These are phyloP conservation scores for Gerris lacustris DNA, from an alignment of 2,888 invertebrate species.

Conservation along the genomic window DNA sequence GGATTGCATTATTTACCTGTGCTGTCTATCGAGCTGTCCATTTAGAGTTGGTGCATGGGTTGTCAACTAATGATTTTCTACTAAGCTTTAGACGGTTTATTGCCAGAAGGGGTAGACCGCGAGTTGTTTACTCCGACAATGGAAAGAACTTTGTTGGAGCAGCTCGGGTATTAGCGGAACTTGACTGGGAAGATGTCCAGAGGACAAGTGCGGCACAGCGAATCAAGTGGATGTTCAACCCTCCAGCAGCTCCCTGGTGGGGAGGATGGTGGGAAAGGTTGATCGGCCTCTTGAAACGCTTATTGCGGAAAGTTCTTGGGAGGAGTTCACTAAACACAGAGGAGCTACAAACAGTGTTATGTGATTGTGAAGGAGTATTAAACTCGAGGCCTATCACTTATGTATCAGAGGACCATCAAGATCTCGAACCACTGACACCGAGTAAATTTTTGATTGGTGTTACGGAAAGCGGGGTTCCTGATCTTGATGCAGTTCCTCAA, in stretches of 20 bases:
- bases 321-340: constrained; percentile 13
- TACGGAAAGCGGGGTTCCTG: no score
- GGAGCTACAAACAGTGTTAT: constrained; percentile 18
- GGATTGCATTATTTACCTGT: constrained; percentile 36
- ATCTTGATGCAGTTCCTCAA: no score
- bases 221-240: constrained; percentile 35
- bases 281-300: constrained; percentile 11
- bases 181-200: constrained; percentile 39
- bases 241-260: constrained; percentile 34
- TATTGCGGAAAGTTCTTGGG: constrained; percentile 15
- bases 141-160: constrained; percentile 36
- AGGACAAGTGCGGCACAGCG: constrained; percentile 21
- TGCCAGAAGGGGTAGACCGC: constrained; percentile 33
- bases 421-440: no score
- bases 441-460: no score
- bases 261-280: constrained; percentile 17
- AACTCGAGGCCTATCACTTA: constrained; percentile 21
- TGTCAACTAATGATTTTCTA: constrained; percentile 34
- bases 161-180: constrained; percentile 39
- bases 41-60: constrained; percentile 33
- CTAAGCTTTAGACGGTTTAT: constrained; percentile 34
- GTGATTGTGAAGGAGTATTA: constrained; percentile 17
- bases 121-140: constrained; percentile 32
- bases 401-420: constrained; percentile 2
- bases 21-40: constrained; percentile 35